Evolutionary conservation across 2,888 invertebrate species (phyloP), one percentile per base, ranked within the genome.

Genomic region (Charanyca ferruginea): DNA sequence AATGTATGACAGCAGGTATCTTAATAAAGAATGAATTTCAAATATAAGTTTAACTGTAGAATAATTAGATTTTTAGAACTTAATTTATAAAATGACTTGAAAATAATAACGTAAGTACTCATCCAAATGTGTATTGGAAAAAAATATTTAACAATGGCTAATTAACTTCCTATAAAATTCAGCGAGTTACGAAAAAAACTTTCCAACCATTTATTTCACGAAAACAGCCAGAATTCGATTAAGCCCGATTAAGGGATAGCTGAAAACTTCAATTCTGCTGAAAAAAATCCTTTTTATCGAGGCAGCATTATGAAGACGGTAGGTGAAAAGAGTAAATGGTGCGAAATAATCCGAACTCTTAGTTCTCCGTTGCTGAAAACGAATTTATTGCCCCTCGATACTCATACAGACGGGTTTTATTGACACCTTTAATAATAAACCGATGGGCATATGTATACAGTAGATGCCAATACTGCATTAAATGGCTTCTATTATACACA

Each of bases 261-360:
- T 87, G 84, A 89, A 93, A 92, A 90, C 89, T 93, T 90, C 90
- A 91, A 91, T 91, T 86, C 88, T 89, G 86, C 87, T 83, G 81
- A 87, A 89, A 65, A 90, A 92, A 92, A 90, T 90, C 89, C 91
- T 87, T 90, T 93, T 91, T 89, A 91, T 87, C 86, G 87, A 87
- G 86, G 86, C 90, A 87, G 92, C 88, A 91, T 94, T 93, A 94
- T 92, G 89, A 91, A 93, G 91, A 92, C 89, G 91, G 89, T 89
- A 88, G 87, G 87, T 94, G 94, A 94, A 94, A 94, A 92, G 93
- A 91, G 93, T 93, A 94, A 94, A 94, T 94, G 94, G 93, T 88
- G 93, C 85, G 94, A 94, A 93, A 94, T 95, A 95, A 95, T 95
- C 94, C 91, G 90, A 87, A 90, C 93, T 94, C 94, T 94, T 93